A percentile compares a stretch with the other conserved stretches of the same genome.
These are phyloP conservation scores for Drosophila takahashii DNA, from an alignment of 1,140 invertebrate genomes.

Conservation along the genomic window DNA sequence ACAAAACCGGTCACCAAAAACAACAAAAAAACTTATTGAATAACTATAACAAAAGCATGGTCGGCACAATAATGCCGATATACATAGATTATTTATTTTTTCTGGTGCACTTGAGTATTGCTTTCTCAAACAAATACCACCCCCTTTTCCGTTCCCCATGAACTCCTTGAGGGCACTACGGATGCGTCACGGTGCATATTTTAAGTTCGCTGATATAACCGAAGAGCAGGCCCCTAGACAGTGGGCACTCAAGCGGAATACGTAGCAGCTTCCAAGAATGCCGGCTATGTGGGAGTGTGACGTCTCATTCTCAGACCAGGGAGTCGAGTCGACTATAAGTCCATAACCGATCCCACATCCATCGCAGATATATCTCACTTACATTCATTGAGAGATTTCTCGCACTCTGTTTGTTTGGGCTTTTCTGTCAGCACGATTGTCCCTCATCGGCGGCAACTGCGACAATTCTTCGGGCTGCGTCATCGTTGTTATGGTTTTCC, in stretches of 20 bases:
- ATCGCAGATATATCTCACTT: constrained; percentile 32
- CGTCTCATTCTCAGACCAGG: constrained; percentile 14
- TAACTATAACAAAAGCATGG: neutral
- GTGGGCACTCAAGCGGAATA: constrained; percentile 51
- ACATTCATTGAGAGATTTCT: constrained; percentile 67
- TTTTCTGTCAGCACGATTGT: constrained; percentile 32
- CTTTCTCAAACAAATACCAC: constrained; percentile 35
- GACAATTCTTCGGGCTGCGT: constrained; percentile 75
- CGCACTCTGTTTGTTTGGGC: constrained; percentile 2
- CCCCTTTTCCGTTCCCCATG: neutral
- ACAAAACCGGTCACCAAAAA: too few relatives aligned
- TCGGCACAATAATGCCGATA: neutral
- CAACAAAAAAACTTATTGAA: too few relatives aligned
- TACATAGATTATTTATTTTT: neutral
- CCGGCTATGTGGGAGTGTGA: constrained; percentile 69
- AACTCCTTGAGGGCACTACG: constrained; percentile 26
- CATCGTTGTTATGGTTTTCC: constrained; percentile 62
- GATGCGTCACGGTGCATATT: constrained; percentile 80
- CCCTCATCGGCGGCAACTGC: constrained; percentile 52
- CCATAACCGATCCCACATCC: constrained; percentile 20
- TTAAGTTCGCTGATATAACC: constrained; percentile 73
- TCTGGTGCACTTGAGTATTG: constrained; percentile 39
- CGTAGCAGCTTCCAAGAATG: constrained; percentile 70
- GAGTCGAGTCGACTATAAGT: neutral
- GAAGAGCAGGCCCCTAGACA: constrained; percentile 44